Base-by-base conservation (phyloP, 2,888 invertebrate genomes). In the Drosophila leonis region DNA sequence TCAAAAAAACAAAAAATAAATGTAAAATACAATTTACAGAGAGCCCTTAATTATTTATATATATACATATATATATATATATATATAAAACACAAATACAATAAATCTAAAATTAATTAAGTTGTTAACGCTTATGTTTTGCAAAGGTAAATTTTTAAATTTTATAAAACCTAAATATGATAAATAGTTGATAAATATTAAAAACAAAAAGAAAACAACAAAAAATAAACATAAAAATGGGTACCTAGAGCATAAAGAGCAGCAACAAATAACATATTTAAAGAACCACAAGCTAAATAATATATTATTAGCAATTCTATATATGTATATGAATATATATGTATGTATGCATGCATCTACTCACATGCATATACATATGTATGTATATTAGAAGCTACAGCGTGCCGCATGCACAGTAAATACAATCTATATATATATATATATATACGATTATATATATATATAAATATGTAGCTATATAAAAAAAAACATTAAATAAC, bases 51-150 rank as follows among this genome's bases (percentile, higher is more conserved):
- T 60, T 70, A 82, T 55, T 37, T 39, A 39, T 54, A 54, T 54
- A 39, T 54, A 27, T 55, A 65, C 59, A 59, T 48, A 57, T 60
- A 70, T 55, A 71, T 18, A 29, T 31, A 48, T 65, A 82, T 63
- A 62, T 44, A 55, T 63, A 71, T 54, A 68, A 61, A 64, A 72
- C 57, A 78, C 65, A 72, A 73, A 75, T 41, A 70, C 72, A 80
- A 76, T 71, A 80, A 77, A 66, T 61, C 60, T 67, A 62, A 61
- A 74, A 70, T 80, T 67, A 78, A 75, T 90, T 90, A 78, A 88
- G 80, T 86, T 90, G 90, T 90, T 90, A 77, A 89, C 77, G 77
- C 88, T 86, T 88, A 82, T 85, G 80, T 84, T 90, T 87, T 75
- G 70, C 80, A 77, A 90, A 77, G 62, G 71, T 77, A 80, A 71